Evolutionary conservation across 2,888 invertebrate genomes (phyloP).

Genomic region (Caenorhabditis sp.): DNA sequence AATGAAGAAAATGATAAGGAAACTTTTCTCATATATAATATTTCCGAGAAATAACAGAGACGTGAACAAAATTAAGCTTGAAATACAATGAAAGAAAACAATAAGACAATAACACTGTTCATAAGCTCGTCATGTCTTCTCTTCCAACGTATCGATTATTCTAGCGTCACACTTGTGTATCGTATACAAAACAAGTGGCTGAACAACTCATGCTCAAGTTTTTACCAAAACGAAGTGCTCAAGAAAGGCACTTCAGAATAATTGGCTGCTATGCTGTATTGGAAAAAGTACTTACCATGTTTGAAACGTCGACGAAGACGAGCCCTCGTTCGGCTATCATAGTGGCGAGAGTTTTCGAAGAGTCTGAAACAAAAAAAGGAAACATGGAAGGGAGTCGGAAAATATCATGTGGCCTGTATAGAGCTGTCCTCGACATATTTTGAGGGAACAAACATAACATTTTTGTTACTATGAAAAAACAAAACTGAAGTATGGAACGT

Average conservation of each 20-base stretch:
- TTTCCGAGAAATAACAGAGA: too few relatives aligned
- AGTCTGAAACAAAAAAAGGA: conserved; percentile 26
- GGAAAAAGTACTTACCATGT: conserved; percentile 57
- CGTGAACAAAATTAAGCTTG: too few relatives aligned
- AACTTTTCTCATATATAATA: too few relatives aligned
- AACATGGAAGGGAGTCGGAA: not conserved
- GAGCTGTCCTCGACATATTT: too few relatives aligned
- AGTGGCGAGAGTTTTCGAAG: not conserved
- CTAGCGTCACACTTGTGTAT: not conserved
- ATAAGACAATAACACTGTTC: too few relatives aligned
- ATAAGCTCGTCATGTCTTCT: too few relatives aligned
- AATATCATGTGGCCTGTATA: not conserved
- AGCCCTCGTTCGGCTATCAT: conserved; percentile 51
- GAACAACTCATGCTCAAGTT: conserved; percentile 34
- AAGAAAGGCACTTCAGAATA: conserved; percentile 54
- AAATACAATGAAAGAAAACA: too few relatives aligned
- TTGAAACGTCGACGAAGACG: conserved; percentile 48
- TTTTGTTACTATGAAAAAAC: too few relatives aligned
- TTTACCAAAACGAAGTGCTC: conserved; percentile 48
- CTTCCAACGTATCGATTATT: not conserved
- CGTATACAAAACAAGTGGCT: conserved; percentile 32
- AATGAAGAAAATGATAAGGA: too few relatives aligned
- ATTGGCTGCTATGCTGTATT: conserved; percentile 38
- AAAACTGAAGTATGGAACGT: too few relatives aligned
- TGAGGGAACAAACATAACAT: too few relatives aligned